Base-by-base conservation (phyloP, 1,140 invertebrate species). In the Gryon sp. region DNA sequence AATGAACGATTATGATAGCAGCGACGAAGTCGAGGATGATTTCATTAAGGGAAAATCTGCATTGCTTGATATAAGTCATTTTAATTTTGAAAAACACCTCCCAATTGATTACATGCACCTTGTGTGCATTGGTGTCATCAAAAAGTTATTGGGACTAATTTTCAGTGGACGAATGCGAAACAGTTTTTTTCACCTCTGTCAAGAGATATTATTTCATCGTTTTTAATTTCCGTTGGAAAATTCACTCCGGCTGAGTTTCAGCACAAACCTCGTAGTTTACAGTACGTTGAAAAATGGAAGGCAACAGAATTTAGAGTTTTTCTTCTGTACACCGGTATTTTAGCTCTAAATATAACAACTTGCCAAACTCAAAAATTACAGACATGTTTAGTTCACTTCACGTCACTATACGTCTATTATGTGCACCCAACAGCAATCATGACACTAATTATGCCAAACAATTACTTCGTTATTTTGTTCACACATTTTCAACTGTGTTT, bases 41-140 rank as follows among this genome's bases (percentile, higher is more conserved):
- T 60, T 70, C 60, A 30, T 59, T 12, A 15, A 38, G 9, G 69
- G 65, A 41, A 32, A 50, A 26, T 60, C 52, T 20, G 46, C 36
- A 26, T 55, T 82, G 22, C 15, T 18, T 4, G 20, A 68, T 16
- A 62, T 83, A 14, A 20, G 14, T 15, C 30, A 74, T 43, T 79
- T 84, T 43, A 65, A 60, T 34, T 26, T 81, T 19, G 28, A 81
- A 2, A 52, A 52, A 16, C 52, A 79, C 20, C 46, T 83, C 34
- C 73, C 76, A 12, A 15, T 76, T 1, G 81, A 84, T 62, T 85
- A 82, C 30, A 83, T 83, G 79, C 80, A 83, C 52, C 20, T 65
- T 6, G 60, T 85, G n/a, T 62, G 80, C 59, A 45, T 84, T n/a
- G 83, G 82, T 3, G 81, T 83, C 6, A 70, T 83, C 18, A 62